Percentiles rank a stretch among this genome's conserved stretches.
Evolutionary conservation across 2,888 invertebrate species (phyloP).

Genomic region (Rhaphigaster nebulosa): DNA sequence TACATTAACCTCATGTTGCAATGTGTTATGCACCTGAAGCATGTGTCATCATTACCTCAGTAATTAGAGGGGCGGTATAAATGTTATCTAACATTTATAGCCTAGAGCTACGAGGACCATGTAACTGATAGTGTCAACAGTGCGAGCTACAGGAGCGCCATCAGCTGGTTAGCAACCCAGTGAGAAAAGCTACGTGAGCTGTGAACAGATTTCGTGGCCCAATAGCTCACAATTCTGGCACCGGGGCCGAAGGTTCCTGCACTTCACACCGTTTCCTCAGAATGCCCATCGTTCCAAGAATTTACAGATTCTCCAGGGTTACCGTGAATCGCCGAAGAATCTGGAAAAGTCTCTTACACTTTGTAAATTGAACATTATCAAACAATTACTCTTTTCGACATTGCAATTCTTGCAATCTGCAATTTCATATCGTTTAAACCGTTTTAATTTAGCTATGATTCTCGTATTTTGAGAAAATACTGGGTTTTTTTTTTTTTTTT

Average conservation of each 20-base stretch:
- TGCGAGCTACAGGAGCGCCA: neutral
- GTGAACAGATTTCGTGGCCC: neutral
- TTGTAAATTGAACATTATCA: neutral
- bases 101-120: neutral
- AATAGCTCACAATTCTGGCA: neutral
- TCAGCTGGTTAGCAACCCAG: neutral
- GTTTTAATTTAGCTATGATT: too few species aligned
- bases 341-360: neutral
- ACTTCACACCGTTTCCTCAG: neutral
- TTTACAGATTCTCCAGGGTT: neutral
- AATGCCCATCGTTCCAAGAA: neutral
- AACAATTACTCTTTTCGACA: too few species aligned
- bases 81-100: neutral
- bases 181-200: conserved; percentile 6
- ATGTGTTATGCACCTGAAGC: neutral
- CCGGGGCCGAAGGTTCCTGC: neutral
- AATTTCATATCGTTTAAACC: too few species aligned
- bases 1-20: neutral
- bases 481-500: too few species aligned
- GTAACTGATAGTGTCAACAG: conserved; percentile 22
- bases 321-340: neutral
- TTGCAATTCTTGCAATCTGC: too few species aligned
- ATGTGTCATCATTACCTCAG: neutral
- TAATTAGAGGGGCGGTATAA: neutral
- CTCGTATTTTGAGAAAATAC: too few species aligned